Base-by-base conservation (phyloP, 2,113 vertebrate genomes). In the Numida meleagris region DNA sequence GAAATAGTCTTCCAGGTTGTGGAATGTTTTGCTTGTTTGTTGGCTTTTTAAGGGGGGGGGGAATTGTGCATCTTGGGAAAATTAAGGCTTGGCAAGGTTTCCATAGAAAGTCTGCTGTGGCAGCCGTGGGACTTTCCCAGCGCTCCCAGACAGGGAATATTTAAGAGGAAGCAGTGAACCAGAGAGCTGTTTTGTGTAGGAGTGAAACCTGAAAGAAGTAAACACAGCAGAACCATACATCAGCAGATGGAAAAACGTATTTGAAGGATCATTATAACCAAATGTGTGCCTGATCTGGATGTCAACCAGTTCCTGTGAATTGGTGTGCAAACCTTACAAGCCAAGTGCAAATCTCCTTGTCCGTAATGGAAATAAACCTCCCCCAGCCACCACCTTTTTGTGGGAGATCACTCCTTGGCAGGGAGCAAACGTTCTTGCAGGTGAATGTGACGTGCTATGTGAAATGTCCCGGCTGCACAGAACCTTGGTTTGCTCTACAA, bases 181-280 rank as follows among this genome's bases (percentile, higher is more conserved):
- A 62, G 51, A 66, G 84, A 76, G 55, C 36, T 86, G 34, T 90
- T 90, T 90, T 77, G 51, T 40, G 38, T 75, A 51, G 59, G 70
- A 91, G 70, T 81, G 91, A 96, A 88, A 18, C 51, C 65, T 72
- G 40, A 71, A 93, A 67, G 25, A 57, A 90, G 61, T 78, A 93
- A 92, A 92, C 72, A n/a, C n/a, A 68, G 43, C 48, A 88, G 81
- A 89, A 62, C 36, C 51, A 59, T 75, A 48, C 10, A 90, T 86
- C 4, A 93, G 62, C 77, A 93, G 90, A 72, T 76, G 77, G 53
- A 42, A 34, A 85, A 87, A 71, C 38, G 36, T 43, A 53, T 59
- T 50, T 55, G 70, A 86, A 90, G 23, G 27, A 79, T 88, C 74
- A 38, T 31, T 78, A 57, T 59, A 70, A 75, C 20, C 70, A 61